Conservation (phyloP, 1,140 invertebrate genomes). For the Brachionus calyciflorus region DNA sequence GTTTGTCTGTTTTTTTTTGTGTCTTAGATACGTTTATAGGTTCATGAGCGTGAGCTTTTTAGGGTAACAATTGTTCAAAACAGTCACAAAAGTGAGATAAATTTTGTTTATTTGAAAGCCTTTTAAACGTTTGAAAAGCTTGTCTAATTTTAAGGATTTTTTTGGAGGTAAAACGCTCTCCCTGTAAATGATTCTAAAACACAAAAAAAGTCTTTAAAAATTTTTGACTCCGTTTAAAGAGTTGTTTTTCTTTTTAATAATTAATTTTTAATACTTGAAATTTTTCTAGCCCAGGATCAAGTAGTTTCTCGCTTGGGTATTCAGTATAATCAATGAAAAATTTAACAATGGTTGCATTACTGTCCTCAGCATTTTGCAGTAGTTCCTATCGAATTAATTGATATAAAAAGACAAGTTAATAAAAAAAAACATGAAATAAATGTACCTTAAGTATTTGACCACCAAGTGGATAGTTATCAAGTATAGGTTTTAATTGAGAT, state of each 20-base stretch:
- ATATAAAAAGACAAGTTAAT: background rate
- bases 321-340: constrained; percentile 53
- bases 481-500: constrained; percentile 10
- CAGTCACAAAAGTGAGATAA: too few species aligned
- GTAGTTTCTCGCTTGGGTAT: constrained; percentile 49
- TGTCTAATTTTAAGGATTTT: too few species aligned
- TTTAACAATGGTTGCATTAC: constrained; percentile 53
- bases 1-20: too few species aligned
- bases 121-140: too few species aligned
- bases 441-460: constrained; percentile 20
- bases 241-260: background rate
- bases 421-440: background rate
- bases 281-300: constrained; percentile 16
- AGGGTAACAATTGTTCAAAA: too few species aligned
- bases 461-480: constrained; percentile 10
- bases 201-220: too few species aligned
- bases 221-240: too few species aligned
- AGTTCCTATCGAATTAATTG: constrained; percentile 50
- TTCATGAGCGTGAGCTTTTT: too few species aligned
- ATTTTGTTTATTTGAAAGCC: too few species aligned
- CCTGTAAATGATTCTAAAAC: too few species aligned
- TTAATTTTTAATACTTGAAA: background rate
- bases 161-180: too few species aligned
- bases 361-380: constrained; percentile 62
- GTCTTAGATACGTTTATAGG: too few species aligned